These are phyloP conservation scores for Mirounga angustirostris DNA, from an alignment of 2,113 vertebrate species.

Conservation along the genomic window DNA sequence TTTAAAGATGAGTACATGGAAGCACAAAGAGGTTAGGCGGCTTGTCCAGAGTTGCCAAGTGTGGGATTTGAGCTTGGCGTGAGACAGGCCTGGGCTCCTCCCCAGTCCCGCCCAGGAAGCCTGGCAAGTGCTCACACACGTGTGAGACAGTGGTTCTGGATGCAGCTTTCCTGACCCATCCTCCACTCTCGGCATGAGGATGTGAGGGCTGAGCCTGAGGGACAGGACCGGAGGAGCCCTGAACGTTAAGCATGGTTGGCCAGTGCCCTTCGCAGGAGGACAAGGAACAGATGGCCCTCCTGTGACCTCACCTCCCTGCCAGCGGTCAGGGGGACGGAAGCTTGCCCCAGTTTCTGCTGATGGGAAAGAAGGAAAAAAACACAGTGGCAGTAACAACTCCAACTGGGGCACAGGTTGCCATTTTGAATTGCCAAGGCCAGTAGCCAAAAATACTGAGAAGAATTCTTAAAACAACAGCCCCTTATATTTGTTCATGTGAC, in stretches of 20 bases:
- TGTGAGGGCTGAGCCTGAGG: neutral
- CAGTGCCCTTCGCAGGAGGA: neutral
- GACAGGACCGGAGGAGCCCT: neutral
- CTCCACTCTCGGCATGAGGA: neutral
- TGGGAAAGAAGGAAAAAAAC: neutral
- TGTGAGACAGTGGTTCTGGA: neutral
- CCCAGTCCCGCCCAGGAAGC: neutral
- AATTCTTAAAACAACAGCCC: neutral
- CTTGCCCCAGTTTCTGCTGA: neutral
- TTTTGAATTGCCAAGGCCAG: conserved; percentile 15
- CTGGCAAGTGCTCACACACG: neutral
- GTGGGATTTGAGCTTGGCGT: neutral
- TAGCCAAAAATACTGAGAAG: neutral
- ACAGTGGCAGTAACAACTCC: neutral
- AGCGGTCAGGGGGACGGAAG: neutral
- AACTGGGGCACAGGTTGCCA: conserved; percentile 36
- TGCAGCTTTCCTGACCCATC: neutral
- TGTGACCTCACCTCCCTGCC: neutral
- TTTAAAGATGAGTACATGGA: conserved; percentile 37
- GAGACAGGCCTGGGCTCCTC: too few relatives aligned
- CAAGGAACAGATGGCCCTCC: neutral
- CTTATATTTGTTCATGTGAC: neutral
- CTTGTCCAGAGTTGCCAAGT: neutral
- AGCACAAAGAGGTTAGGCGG: neutral
- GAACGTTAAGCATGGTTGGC: neutral